Base-by-base conservation (phyloP, 2,888 invertebrate species). In the Drosophila cracens region DNA sequence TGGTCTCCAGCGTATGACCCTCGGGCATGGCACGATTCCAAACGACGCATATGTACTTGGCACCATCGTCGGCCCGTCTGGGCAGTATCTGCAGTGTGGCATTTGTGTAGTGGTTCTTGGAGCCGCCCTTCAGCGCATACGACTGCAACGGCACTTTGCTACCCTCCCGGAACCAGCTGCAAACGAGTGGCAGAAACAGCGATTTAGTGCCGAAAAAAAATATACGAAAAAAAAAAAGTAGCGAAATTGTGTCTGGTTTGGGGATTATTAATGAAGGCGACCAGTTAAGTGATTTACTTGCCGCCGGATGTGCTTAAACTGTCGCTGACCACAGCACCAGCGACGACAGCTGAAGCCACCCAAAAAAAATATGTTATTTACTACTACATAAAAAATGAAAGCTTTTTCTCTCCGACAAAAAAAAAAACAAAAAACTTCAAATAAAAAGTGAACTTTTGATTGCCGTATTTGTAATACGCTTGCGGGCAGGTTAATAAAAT, bases 11-110 rank as follows among this genome's bases (percentile, higher is more conserved):
- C 87, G 96, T 96, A 73, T 96, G 95, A 61, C 96, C 96, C 76
- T 96, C 96, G 11, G 96, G 95, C 95, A 98, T 96, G 83, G 98
- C 98, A 66, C 98, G 94, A 94, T 98, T 98, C 95, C 96, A 96
- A 74, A 98, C 98, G 81, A 96, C 96, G 93, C 98, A 98, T 76
- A 96, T 95, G 94, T 96, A 97, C 64, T 95, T 94, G 72, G 97
- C 96, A 48, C 96, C 96, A 91, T 98, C 98, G 92, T 98, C 98
- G 79, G 97, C 97, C 79, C 97, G 95, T 60, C 95, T 95, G 29
- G 98, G 98, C 78, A 95, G 95, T 88, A 98, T 94, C 58, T 95
- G 94, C 70, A 98, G 94, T 43, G 96, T 96, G 11, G 96, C 96
- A 52, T 96, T 95, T 27, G 97, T 96, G 27, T 96, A 95, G 89